A percentile compares a stretch with the other conserved stretches of the same genome.
Conservation (phyloP, 2,888 invertebrate genomes). For the Harmothoe impar region DNA sequence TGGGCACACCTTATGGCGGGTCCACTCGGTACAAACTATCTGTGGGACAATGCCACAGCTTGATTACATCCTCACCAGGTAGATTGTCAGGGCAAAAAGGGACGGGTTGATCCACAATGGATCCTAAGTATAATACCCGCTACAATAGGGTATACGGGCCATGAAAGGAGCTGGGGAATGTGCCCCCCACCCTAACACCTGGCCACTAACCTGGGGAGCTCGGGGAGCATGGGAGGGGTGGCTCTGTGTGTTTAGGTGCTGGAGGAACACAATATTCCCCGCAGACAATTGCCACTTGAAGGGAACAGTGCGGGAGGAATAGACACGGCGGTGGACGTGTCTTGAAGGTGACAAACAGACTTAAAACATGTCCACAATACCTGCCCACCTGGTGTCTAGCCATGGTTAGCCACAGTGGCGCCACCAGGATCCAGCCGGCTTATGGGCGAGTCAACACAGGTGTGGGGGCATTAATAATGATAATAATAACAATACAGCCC, state of each 20-base stretch:
- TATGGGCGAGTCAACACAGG: conserved; percentile 48
- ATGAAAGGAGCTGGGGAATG: neutral
- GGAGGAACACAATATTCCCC: neutral
- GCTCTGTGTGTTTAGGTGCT: neutral
- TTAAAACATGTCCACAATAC: conserved; percentile 28
- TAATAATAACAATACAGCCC: conserved; percentile 46
- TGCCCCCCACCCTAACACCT: neutral
- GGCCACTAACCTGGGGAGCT: neutral
- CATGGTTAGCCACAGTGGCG: neutral
- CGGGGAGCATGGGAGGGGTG: neutral
- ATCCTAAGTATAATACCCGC: conserved; percentile 32
- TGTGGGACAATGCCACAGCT: conserved; percentile 20
- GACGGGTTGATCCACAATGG: conserved; percentile 24
- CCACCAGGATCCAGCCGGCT: neutral
- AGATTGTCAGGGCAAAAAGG: conserved; percentile 15
- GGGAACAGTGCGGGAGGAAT: neutral
- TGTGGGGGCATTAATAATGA: conserved; percentile 42
- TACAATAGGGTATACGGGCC: neutral
- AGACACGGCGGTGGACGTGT: neutral
- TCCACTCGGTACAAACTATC: conserved; percentile 27
- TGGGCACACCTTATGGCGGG: neutral
- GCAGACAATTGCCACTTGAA: neutral
- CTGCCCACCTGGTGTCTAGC: neutral
- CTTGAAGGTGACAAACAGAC: conserved; percentile 10
- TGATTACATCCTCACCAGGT: conserved; percentile 46